Percentiles rank a stretch among this genome's conserved stretches.
Evolutionary conservation across 2,888 invertebrate genomes (phyloP).

Genomic region (Nesidiocoris tenuis): DNA sequence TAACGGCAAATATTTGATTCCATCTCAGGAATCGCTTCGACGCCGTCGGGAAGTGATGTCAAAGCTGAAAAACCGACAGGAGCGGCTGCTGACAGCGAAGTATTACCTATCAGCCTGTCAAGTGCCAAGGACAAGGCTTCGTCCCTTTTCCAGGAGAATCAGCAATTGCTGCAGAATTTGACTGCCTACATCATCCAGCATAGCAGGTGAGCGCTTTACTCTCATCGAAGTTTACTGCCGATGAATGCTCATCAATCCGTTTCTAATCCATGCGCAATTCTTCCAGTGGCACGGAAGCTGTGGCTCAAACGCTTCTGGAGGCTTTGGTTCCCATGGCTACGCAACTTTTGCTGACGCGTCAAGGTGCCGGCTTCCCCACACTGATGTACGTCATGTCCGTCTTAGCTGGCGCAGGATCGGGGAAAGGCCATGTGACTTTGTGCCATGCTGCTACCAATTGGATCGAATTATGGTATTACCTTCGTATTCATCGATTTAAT

Average conservation of each 20-base stretch:
- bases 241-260: neutral
- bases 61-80: slow-evolving; percentile 43
- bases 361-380: slow-evolving; percentile 74
- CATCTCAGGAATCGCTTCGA: slow-evolving; percentile 28
- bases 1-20: too few relatives aligned
- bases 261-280: neutral
- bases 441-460: slow-evolving; percentile 79
- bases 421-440: slow-evolving; percentile 74
- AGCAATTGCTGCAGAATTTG: slow-evolving; percentile 67
- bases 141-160: slow-evolving; percentile 63
- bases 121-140: slow-evolving; percentile 22
- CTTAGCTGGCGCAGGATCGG: slow-evolving; percentile 80
- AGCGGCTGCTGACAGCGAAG: slow-evolving; percentile 24
- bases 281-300: slow-evolving; percentile 49
- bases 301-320: slow-evolving; percentile 66
- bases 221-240: slow-evolving; percentile 6
- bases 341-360: slow-evolving; percentile 61
- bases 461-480: slow-evolving; percentile 75
- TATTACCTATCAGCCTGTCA: slow-evolving; percentile 28
- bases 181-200: slow-evolving; percentile 73
- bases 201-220: slow-evolving; percentile 55
- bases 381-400: slow-evolving; percentile 76
- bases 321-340: slow-evolving; percentile 74
- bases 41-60: slow-evolving; percentile 35
- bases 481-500: too few relatives aligned